Conservation (phyloP, 2,888 invertebrate species). For the Athrips mouffetella region DNA sequence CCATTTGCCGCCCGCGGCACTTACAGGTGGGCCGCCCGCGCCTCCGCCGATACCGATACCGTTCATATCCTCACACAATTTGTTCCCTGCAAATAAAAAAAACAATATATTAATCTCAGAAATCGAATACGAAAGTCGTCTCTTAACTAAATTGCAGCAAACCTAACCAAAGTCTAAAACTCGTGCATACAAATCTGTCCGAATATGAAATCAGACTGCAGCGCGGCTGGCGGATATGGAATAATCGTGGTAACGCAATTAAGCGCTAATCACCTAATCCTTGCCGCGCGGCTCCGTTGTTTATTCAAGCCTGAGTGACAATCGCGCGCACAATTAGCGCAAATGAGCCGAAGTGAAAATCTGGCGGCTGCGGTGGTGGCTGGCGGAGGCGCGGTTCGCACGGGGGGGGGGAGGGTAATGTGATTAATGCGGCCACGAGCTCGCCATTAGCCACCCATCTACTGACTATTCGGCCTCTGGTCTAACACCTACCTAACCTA, state of each 20-base stretch:
- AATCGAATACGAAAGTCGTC: not conserved
- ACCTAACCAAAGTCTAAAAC: slow-evolving; percentile 35
- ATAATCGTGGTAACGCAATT: slow-evolving; percentile 76
- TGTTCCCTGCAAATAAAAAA: slow-evolving; percentile 56
- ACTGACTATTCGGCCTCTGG: slow-evolving; percentile 5
- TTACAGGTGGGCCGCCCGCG: slow-evolving; percentile 51
- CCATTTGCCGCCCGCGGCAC: slow-evolving; percentile 72
- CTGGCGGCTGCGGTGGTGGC: slow-evolving; percentile 51
- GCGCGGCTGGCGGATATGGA: slow-evolving; percentile 64
- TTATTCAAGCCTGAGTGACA: slow-evolving; percentile 78
- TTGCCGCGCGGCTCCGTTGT: slow-evolving; percentile 72
- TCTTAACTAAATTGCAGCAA: slow-evolving; percentile 20
- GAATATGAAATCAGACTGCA: slow-evolving; percentile 70
- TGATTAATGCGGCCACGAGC: slow-evolving; percentile 70
- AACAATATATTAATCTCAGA: slow-evolving; percentile 1
- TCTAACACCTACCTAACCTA: not conserved
- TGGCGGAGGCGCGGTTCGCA: slow-evolving; percentile 44
- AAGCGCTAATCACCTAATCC: slow-evolving; percentile 77
- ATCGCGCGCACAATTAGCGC: slow-evolving; percentile 77
- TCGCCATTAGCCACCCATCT: slow-evolving; percentile 53
- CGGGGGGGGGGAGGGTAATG: slow-evolving; percentile 47
- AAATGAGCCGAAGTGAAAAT: slow-evolving; percentile 78
- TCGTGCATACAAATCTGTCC: slow-evolving; percentile 61
- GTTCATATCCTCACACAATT: slow-evolving; percentile 67
- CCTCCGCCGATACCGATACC: slow-evolving; percentile 60